Evolutionary conservation across 2,113 vertebrate genomes (phyloP), one percentile per base, ranked within the genome.

Genomic region (Spea multiplicata): DNA sequence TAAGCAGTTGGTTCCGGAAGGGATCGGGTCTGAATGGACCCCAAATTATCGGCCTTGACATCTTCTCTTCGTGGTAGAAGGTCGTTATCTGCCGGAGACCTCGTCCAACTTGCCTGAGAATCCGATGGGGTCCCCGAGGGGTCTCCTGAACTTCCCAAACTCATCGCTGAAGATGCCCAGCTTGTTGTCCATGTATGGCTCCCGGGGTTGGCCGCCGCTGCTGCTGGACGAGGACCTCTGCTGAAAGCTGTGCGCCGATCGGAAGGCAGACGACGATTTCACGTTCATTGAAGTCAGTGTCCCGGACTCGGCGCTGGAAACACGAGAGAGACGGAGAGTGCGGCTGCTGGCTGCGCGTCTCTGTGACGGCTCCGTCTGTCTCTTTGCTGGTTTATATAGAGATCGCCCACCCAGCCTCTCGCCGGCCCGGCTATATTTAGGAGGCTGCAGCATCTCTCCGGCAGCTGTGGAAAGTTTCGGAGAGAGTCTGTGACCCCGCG

Each of bases 131-230:
- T 98, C 94, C 0, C 86, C 88, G 4, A 84, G 93, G 2, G 97
- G 94, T 82, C 94, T 85, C 88, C 94, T 91, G 85, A 98, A 98
- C 86, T 93, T 94, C 82, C 95, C 95, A 6, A 99, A 96, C 71
- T 96, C 94, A 74, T 95, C 94, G 0, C 92, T 83, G 17, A 96
- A 96, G 84, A 97, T 86, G 75, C 94, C 94, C 82, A 91, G 80
- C 80, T 91, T 89, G 85, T 96, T 97, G 86, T 99, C 97, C 97
- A 98, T 97, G 90, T 92, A 88, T 3, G 92, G 91, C 80, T 92
- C 91, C 80, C 87, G 83, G 80, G 90, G 85, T 0, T 86, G 85
- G 75, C 91, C 88, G 6, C 89, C 91, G 2, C 85, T 50, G 8
- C 87, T 83, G 0, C 82, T 92, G 0, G 90, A 89, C 0, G 86